phyloP scores from a whole-genome alignment of 1,140 invertebrate genomes.

The Liolophura sinensis region DNA sequence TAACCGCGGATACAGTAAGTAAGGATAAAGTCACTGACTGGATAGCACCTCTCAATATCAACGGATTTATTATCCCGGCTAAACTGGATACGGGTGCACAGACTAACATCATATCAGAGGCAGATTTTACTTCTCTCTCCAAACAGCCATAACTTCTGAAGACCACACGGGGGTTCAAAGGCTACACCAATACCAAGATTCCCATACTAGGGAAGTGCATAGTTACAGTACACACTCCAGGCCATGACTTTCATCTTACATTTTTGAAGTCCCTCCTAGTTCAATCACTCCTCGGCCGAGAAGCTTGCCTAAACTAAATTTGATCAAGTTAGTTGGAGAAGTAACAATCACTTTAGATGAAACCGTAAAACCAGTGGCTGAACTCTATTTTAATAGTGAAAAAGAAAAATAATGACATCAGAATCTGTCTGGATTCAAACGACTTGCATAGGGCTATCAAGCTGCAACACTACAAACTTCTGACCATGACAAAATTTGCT shows the following conservation, averaged over 20 bases:
- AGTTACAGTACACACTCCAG: constrained; percentile 1
- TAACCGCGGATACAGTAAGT: too few relatives aligned
- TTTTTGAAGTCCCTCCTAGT: constrained; percentile 9
- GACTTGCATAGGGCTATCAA: constrained; percentile 60
- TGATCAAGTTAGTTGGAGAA: constrained; percentile 13
- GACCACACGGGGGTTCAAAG: background rate
- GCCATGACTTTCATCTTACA: constrained; percentile 7
- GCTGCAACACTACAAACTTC: constrained; percentile 28
- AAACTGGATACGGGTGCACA: constrained; percentile 1
- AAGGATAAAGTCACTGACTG: too few relatives aligned
- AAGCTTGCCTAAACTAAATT: constrained; percentile 4
- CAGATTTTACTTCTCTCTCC: background rate
- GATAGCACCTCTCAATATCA: too few relatives aligned
- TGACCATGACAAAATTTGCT: constrained; percentile 16
- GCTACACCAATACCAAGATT: background rate
- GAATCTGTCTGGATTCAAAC: constrained; percentile 61
- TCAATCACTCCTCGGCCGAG: constrained; percentile 10
- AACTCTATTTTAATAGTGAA: too few relatives aligned
- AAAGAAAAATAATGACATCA: too few relatives aligned
- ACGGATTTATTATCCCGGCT: too few relatives aligned
- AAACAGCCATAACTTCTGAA: background rate
- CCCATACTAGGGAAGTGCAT: background rate
- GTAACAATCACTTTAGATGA: constrained; percentile 31
- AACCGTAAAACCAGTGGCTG: too few relatives aligned
- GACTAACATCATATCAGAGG: background rate